A percentile compares a stretch with the other conserved stretches of the same genome.
Conservation (phyloP, 2,797 vertebrate species). For the Anabas testudineus region DNA sequence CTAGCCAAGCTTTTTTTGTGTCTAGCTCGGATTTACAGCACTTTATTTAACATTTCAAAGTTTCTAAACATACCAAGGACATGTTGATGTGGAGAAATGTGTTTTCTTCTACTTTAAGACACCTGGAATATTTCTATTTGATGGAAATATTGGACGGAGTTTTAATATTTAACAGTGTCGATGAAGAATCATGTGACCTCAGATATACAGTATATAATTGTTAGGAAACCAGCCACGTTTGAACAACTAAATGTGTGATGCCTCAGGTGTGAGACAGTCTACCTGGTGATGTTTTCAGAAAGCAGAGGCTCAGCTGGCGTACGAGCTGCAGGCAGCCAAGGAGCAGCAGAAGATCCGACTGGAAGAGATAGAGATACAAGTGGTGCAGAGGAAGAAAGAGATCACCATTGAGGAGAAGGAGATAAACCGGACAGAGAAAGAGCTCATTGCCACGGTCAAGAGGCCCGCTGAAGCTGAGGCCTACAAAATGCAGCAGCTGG, state of each 20-base stretch:
- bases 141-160: background rate
- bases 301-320: constrained; percentile 94
- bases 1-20: no score
- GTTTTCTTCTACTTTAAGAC: background rate
- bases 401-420: constrained; percentile 92
- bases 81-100: background rate
- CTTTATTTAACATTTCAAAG: background rate
- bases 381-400: constrained; percentile 91
- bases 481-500: constrained; percentile 89
- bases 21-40: background rate
- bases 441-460: constrained; percentile 88
- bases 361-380: constrained; percentile 92
- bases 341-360: constrained; percentile 93
- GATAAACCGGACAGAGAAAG: constrained; percentile 87
- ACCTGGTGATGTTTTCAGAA: constrained; percentile 80
- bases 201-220: no score
- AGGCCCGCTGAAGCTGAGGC: constrained; percentile 91
- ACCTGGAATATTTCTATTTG: background rate
- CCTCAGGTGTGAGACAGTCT: background rate
- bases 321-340: constrained; percentile 93
- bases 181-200: no score
- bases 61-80: background rate
- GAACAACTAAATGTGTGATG: background rate
- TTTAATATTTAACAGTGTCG: background rate
- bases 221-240: background rate